Evolutionary conservation across 1,140 invertebrate species (phyloP), one percentile per base, ranked within the genome.

Genomic region (Drosophila tani): DNA sequence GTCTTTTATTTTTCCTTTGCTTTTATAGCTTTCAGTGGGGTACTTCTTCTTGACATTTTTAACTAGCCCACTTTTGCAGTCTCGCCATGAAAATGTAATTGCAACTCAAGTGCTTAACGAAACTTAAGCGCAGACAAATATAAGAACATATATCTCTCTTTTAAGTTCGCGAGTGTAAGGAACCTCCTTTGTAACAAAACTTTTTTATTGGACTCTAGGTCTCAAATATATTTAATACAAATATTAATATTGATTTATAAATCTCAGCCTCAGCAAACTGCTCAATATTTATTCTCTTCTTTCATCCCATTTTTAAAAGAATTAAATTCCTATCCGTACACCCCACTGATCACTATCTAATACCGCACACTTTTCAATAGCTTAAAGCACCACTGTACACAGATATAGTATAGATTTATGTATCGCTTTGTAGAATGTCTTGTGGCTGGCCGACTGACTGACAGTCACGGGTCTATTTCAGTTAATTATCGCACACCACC

Each of bases 381-480:
- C 15, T 29, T 45, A 4, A 29, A 65, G 57, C 11, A 27, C 66
- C 47, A 66, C 55, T 75, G 62, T 76, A 38, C 35, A 46, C 27
- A 63, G 55, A 53, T 62, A 57, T 53, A 70, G 21, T 75, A 49
- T 74, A 53, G 46, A 71, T 60, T 60, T 75, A 47, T 62, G 63
- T 51, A 67, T 81, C 62, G 59, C 58, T 38, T 38, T 80, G 56
- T 81, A 59, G 35, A 57, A 55, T 62, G 67, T 79, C 62, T 71
- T 79, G 50, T 56, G 50, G 59, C 67, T 65, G 55, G n/a, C 75
- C 62, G 73, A 51, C 71, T 69, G 75, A 64, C 65, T 87, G 75
- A 40, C 80, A 88, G 84, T 87, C 83, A 87, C 84, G 83, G 84
- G 84, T 87, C 80, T 87, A 83, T 87, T 87, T 88, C 84, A 87